Conservation (phyloP, 2,888 invertebrate genomes). For the Notodonta ziczac region DNA sequence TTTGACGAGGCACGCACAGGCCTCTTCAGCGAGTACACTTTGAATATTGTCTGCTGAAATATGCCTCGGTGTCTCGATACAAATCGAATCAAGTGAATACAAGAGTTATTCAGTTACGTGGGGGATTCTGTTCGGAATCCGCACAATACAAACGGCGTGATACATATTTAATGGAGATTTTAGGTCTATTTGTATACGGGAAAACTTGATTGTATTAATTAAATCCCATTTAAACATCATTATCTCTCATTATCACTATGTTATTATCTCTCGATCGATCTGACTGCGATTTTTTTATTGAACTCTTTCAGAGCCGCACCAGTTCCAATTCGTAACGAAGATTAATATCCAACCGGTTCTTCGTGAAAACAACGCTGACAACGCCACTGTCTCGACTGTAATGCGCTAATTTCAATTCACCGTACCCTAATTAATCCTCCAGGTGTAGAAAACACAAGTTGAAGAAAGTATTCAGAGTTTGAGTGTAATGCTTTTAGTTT, state of each 20-base stretch:
- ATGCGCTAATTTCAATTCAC: conserved; percentile 67
- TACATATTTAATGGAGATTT: neutral
- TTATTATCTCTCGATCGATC: too few relatives aligned
- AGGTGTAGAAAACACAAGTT: neutral
- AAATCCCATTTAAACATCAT: too few relatives aligned
- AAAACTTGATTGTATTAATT: neutral
- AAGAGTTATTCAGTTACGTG: neutral
- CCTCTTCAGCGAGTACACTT: conserved; percentile 1
- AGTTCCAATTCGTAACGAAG: conserved; percentile 53
- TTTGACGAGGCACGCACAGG: neutral
- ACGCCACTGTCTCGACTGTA: conserved; percentile 26
- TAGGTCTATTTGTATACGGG: neutral
- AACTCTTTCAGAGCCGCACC: neutral
- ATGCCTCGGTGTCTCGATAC: neutral
- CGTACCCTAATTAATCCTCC: conserved; percentile 64
- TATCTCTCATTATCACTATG: too few relatives aligned
- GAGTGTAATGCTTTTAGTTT: conserved; percentile 2
- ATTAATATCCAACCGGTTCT: conserved; percentile 62
- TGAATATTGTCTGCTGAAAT: conserved; percentile 1
- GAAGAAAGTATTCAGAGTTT: conserved; percentile 1
- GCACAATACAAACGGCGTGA: neutral
- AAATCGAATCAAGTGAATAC: conserved; percentile 5
- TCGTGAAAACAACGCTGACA: conserved; percentile 66
- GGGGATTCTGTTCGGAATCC: neutral
- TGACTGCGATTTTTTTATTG: neutral